phyloP scores from a whole-genome alignment of 2,113 vertebrate species.

The Aspidoscelis tigris region DNA sequence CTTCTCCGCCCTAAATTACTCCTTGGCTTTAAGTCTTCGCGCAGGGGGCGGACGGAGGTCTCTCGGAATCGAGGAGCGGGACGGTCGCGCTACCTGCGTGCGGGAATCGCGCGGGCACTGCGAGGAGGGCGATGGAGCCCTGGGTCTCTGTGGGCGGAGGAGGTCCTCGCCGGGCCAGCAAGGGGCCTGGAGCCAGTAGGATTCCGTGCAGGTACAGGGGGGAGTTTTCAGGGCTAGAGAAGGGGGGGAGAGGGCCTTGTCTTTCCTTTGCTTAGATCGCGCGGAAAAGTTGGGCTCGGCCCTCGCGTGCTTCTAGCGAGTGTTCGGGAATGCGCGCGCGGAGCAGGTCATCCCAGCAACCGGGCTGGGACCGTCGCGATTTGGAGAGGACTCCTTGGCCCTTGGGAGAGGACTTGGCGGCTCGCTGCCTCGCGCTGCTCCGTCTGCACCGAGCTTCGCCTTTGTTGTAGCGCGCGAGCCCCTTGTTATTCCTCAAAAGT shows the following conservation, averaged over 20 bases:
- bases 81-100: not conserved
- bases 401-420: not conserved
- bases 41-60: not conserved
- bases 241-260: too few species aligned
- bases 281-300: not conserved
- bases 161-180: not conserved
- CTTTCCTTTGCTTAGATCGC: not conserved
- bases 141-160: not conserved
- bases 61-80: too few species aligned
- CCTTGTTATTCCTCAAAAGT: too few species aligned
- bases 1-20: not conserved
- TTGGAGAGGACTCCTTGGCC: too few species aligned
- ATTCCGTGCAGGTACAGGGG: conserved; percentile 66
- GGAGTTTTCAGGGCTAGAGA: too few species aligned
- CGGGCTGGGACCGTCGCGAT: too few species aligned
- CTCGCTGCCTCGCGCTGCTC: too few species aligned
- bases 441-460: too few species aligned
- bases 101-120: not conserved
- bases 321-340: too few species aligned
- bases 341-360: too few species aligned
- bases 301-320: too few species aligned
- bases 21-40: conserved; percentile 33
- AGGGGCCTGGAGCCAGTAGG: conserved; percentile 25
- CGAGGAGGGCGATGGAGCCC: conserved; percentile 41
- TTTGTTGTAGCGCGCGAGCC: too few species aligned